Percentiles rank a stretch among this genome's conserved stretches.
These are phyloP conservation scores for Prionailurus bengalensis DNA, from an alignment of 2,113 vertebrate species.

Conservation along the genomic window DNA sequence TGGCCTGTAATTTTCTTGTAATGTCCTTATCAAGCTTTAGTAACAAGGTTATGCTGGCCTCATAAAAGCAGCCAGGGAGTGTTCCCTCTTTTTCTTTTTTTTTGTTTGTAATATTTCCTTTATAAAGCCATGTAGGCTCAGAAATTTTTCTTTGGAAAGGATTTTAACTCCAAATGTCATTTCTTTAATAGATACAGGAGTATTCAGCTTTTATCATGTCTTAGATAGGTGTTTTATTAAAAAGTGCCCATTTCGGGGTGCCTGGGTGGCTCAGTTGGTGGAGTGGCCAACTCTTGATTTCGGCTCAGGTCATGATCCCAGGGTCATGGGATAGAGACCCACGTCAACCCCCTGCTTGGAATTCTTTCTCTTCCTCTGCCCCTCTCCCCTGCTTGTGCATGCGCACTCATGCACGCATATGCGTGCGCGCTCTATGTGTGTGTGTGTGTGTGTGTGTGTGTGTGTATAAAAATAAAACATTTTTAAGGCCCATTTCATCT, in stretches of 20 bases:
- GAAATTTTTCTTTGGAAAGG: background rate
- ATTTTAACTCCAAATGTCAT: slow-evolving; percentile 13
- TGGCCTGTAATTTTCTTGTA: background rate
- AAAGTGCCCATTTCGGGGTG: no score
- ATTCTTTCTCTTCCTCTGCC: no score
- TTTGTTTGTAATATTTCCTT: background rate
- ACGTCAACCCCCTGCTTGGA: no score
- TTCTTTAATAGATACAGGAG: background rate
- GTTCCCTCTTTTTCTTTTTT: background rate
- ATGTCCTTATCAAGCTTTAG: background rate
- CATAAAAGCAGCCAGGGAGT: background rate
- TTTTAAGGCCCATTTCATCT: background rate
- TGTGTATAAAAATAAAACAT: no score
- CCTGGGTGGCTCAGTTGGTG: no score
- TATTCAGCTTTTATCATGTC: background rate
- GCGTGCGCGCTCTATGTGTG: no score
- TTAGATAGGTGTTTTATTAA: background rate
- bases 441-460: no score
- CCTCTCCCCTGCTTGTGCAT: no score
- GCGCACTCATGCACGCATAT: no score
- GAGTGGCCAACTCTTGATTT: no score
- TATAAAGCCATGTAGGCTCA: background rate
- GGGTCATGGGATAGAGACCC: no score
- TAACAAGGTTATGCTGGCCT: background rate
- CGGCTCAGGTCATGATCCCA: no score